Evolutionary conservation across 30 jellyfish, hydroid and myxozoan genomes (phyloP), one percentile per base, ranked within the genome.

Genomic region (Aurelia sp.): DNA sequence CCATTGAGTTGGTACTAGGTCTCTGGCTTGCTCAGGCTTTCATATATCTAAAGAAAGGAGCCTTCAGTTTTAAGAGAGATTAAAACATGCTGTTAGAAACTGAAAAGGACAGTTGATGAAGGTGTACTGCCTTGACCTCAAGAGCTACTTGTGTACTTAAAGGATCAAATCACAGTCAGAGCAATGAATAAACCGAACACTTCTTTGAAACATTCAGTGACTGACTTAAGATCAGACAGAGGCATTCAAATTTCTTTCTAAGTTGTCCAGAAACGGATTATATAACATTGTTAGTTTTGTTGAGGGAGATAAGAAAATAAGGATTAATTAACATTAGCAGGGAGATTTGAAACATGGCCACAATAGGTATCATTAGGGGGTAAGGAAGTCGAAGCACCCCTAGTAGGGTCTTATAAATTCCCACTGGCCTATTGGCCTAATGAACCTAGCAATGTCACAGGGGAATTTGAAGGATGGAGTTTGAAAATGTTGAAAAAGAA

Each of bases 81-180:
- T 59, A 59, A 59, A 12, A 59, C 69, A 59, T 21, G 69, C 69
- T 59, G 69, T 18, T 21, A 59, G 16, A 18, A n/a, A 44, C 23
- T 59, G 27, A 59, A 59, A 59, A 59, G 69, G 33, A 59, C 69
- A 59, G 69, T 21, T n/a, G 69, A 4, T 59, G 12, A 21, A 59
- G 33, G 69, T 21, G 33, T 18, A 59, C 23, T 59, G 69, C 69
- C 69, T 0, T 13, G 33, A 59, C 69, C 33, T 59, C 33, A n/a
- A 18, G 69, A 59, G 69, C 69, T 59, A 33, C 69, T 59, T 59
- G 69, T 59, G 69, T 59, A 59, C 69, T 59, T 59, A 59, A 58
- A 18, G 69, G 69, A 59, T 59, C 4, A 18, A 13, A 59, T 21
- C 69, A 44, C 69, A 59, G 33, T 59, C 15, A 21, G 16, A 21